A percentile compares a stretch with the other conserved stretches of the same genome.
phyloP scores from a whole-genome alignment of 1,140 invertebrate genomes.

The Lerema accius region DNA sequence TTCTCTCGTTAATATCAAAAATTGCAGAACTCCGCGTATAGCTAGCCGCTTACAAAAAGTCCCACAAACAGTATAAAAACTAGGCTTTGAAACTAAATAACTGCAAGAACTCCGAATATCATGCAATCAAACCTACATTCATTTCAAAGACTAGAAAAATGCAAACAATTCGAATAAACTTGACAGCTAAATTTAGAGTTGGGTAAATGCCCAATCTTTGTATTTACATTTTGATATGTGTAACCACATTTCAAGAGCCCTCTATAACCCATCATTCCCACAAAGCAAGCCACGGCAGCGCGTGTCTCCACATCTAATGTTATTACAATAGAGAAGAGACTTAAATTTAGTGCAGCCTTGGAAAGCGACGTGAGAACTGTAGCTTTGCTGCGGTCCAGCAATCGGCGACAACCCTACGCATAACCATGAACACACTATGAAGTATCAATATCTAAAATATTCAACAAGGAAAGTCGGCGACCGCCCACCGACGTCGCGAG shows the following conservation, averaged over 20 bases:
- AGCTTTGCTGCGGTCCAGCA: constrained; percentile 31
- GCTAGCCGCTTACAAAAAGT: not conserved
- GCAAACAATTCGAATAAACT: constrained; percentile 67
- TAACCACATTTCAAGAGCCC: constrained; percentile 31
- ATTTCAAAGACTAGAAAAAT: constrained; percentile 79
- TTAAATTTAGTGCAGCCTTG: constrained; percentile 33
- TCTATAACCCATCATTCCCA: constrained; percentile 6
- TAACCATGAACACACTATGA: constrained; percentile 54
- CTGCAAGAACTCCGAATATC: constrained; percentile 47
- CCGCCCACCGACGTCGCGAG: constrained; percentile 25
- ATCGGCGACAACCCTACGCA: constrained; percentile 38
- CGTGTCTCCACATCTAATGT: constrained; percentile 13
- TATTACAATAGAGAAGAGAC: constrained; percentile 24
- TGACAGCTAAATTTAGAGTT: constrained; percentile 43
- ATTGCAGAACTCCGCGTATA: not conserved
- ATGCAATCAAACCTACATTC: constrained; percentile 57
- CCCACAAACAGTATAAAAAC: constrained; percentile 16
- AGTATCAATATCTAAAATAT: constrained; percentile 52
- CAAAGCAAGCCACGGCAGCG: constrained; percentile 25
- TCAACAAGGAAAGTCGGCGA: constrained; percentile 52
- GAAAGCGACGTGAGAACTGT: constrained; percentile 40
- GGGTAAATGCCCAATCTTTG: constrained; percentile 49
- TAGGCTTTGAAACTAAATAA: constrained; percentile 34
- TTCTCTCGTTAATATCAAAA: constrained; percentile 33
- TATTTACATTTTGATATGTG: constrained; percentile 68